phyloP scores from a whole-genome alignment of 2,888 invertebrate genomes.

The Aradus depressus region DNA sequence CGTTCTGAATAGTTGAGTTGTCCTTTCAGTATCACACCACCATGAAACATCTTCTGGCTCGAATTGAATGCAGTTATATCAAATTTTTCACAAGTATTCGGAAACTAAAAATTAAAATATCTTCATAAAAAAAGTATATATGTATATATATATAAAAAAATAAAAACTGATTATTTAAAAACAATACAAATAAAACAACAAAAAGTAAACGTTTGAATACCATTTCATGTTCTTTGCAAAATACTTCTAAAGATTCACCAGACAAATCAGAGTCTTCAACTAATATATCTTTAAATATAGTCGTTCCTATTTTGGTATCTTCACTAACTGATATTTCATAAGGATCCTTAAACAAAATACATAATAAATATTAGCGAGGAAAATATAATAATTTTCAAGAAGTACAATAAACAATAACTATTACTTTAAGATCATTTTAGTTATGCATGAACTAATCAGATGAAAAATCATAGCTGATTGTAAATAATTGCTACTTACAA shows the following conservation, averaged over 20 bases:
- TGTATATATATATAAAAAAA: conserved; percentile 16
- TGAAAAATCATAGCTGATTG: no score
- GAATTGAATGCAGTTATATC: conserved; percentile 50
- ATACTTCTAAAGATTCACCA: conserved; percentile 69
- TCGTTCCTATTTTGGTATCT: conserved; percentile 59
- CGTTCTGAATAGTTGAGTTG: conserved; percentile 65
- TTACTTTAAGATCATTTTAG: no score
- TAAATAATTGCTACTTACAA: no score
- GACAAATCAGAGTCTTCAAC: conserved; percentile 70
- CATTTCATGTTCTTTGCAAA: conserved; percentile 45
- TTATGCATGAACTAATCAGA: no score
- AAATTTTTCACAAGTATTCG: conserved; percentile 60
- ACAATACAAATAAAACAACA: background rate
- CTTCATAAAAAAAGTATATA: conserved; percentile 33
- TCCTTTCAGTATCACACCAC: conserved; percentile 56
- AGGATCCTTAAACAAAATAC: conserved; percentile 50
- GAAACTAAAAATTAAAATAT: conserved; percentile 43
- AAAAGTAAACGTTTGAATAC: conserved; percentile 31
- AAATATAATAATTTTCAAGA: conserved; percentile 12
- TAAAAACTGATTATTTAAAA: background rate
- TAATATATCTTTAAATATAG: conserved; percentile 57
- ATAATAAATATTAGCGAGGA: conserved; percentile 18
- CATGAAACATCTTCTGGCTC: conserved; percentile 46
- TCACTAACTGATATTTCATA: conserved; percentile 70
- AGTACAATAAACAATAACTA: conserved; percentile 13